Evolutionary conservation across 1,140 invertebrate genomes (phyloP), one percentile per base, ranked within the genome.

Genomic region (Pinna nobilis): DNA sequence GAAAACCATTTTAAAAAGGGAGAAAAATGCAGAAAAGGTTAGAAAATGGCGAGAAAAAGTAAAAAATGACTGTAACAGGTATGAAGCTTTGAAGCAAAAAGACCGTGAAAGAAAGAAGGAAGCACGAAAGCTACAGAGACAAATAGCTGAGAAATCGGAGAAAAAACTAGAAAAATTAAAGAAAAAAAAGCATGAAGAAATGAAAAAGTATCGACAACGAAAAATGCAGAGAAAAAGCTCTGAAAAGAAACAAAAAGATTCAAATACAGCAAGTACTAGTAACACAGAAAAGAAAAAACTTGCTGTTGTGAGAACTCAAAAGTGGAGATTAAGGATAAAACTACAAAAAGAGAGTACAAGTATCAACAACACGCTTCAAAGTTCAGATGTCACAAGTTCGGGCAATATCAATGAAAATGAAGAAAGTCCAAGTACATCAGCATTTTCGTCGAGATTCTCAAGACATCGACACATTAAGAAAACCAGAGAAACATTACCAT

Each of bases 391-490:
- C n/a, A n/a, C n/a, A n/a, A n/a, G n/a, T n/a, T n/a, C n/a, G n/a
- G n/a, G n/a, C n/a, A n/a, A n/a, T n/a, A n/a, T n/a, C n/a, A n/a
- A n/a, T n/a, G n/a, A n/a, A n/a, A n/a, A n/a, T n/a, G n/a, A n/a
- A n/a, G 15, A 49, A 18, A 49, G n/a, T 49, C 47, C 47, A 49
- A 49, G 47, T 49, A 49, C 47, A 20, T 49, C 47, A n/a, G n/a
- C n/a, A n/a, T n/a, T n/a, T 49, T 49, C 47, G 5, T 49, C 47
- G 15, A 49, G 47, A 49, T 49, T 3, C 25, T 18, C 47, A 7
- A 39, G 20, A 23, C 57, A 35, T 37, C 33, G 68, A 47, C 55
- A 49, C 3, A 18, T 73, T 23, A 66, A 74, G 23, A 67, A 57
- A 67, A 33, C 53, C 2, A 71, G 53, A 67, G 33, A 7, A 32